Percentiles rank a stretch among this genome's conserved stretches.
Evolutionary conservation across 2,888 invertebrate genomes (phyloP).

Genomic region (Galerucella nymphaeae): DNA sequence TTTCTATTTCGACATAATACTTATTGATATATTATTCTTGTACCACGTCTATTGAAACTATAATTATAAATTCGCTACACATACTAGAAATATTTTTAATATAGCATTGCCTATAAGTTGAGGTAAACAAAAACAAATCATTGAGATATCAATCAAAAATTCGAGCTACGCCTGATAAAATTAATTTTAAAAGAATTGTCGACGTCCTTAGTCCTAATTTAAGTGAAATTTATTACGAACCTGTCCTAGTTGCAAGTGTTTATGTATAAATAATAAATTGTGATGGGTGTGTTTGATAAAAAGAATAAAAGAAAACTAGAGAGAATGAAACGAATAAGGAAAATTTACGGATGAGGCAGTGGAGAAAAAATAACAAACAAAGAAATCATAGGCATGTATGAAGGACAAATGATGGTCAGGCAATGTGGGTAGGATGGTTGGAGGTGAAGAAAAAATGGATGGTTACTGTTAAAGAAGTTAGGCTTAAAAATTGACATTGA

Average conservation of each 20-base stretch:
- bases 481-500: too few species aligned
- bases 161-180: constrained; percentile 3
- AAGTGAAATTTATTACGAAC: constrained; percentile 21
- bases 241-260: constrained; percentile 26
- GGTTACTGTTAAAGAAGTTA: too few species aligned
- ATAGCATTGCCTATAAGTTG: background rate
- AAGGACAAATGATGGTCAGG: too few species aligned
- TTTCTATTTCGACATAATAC: background rate
- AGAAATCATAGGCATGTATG: too few species aligned
- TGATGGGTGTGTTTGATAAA: background rate
- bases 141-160: constrained; percentile 24
- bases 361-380: too few species aligned
- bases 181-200: constrained; percentile 11
- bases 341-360: too few species aligned
- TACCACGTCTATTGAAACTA: background rate
- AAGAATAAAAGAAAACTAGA: too few species aligned
- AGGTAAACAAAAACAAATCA: constrained; percentile 15
- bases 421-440: too few species aligned
- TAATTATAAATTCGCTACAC: background rate
- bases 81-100: background rate
- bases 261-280: background rate
- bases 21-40: background rate
- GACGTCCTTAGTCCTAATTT: constrained; percentile 25
- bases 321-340: too few species aligned
- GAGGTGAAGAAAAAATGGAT: too few species aligned